Base-by-base conservation (phyloP, 2,888 invertebrate genomes). In the Stictocephala bisonia region DNA sequence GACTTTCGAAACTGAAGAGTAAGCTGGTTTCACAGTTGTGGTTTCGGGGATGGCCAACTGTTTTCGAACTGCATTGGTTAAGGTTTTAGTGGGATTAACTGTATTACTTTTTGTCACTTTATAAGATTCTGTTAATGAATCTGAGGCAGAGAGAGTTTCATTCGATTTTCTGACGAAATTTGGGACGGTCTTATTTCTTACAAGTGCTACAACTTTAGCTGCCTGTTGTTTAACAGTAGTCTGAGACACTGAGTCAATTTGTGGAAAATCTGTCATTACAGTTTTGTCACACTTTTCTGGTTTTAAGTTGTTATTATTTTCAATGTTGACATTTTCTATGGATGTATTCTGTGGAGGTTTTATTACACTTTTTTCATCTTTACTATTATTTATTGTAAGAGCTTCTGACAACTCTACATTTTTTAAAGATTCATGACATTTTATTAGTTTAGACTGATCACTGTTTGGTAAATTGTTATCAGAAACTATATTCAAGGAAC, bases 91-190 rank as follows among this genome's bases (percentile, higher is more conserved):
- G 31, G 18, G 35, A 60, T 35, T 64, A 13, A 35, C n/a, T 22
- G 40, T 18, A 64, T 1, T 64, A 35, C 11, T 41, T 44, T 9
- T 44, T 9, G 20, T 11, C 1, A 11, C 13, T 40, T 60, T 60
- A 15, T 22, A 18, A 22, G 60, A 15, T 11, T 60, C 44, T n/a
- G 7, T 27, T 13, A 26, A 11, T 29, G 15, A 2, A 22, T 18
- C 44, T 18, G 56, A 0, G 13, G 44, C 7, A 13, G 6, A 15
- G 11, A 29, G 9, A 1, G 26, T 22, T 26, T 71, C 70, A 27
- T 44, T 58, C 11, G 58, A 44, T 31, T 44, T 71, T n/a, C 70
- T 71, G 9, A 56, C 41, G 2, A 29, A 20, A 40, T 26, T 58
- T 13, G 70, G 44, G 13, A 18, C 64, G 1, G 64, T 64, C 13